Percentiles rank a stretch among this genome's conserved stretches.
Evolutionary conservation across 1,140 invertebrate species (phyloP).

Genomic region (Sinella curviseta): DNA sequence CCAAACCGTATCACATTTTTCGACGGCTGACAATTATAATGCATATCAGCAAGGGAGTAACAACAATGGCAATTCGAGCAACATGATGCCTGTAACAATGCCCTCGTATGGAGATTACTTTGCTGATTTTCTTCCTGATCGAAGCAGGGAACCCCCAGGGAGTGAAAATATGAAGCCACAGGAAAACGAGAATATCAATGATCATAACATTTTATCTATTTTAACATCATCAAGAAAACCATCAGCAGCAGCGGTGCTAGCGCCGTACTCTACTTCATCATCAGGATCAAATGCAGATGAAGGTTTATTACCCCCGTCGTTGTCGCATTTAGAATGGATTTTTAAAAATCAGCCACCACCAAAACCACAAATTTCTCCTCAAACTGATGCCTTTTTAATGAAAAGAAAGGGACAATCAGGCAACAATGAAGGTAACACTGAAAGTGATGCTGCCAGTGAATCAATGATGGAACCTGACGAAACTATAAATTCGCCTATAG

Average conservation of each 20-base stretch:
- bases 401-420: not conserved
- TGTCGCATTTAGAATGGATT: conserved; percentile 46
- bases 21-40: not conserved
- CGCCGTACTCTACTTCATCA: not conserved
- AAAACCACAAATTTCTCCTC: conserved; percentile 33
- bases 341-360: conserved; percentile 47
- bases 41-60: not conserved
- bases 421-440: not conserved
- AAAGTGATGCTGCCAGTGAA: conserved; percentile 3
- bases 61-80: not conserved
- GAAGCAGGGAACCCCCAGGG: conserved; percentile 14
- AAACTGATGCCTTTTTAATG: not conserved
- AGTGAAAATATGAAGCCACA: not conserved
- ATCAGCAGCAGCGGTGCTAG: not conserved
- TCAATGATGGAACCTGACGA: conserved; percentile 42
- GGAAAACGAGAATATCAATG: not conserved
- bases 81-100: not conserved
- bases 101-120: not conserved
- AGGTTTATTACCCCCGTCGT: conserved; percentile 33
- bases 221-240: conserved; percentile 12
- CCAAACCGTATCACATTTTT: not conserved
- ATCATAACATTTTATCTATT: conserved; percentile 7
- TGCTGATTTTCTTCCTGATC: conserved; percentile 23
- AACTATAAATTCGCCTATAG: not conserved
- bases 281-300: not conserved